Percentiles rank a stretch among this genome's conserved stretches.
phyloP scores from a whole-genome alignment of 2,113 vertebrate species.

The Corynorhinus townsendii region DNA sequence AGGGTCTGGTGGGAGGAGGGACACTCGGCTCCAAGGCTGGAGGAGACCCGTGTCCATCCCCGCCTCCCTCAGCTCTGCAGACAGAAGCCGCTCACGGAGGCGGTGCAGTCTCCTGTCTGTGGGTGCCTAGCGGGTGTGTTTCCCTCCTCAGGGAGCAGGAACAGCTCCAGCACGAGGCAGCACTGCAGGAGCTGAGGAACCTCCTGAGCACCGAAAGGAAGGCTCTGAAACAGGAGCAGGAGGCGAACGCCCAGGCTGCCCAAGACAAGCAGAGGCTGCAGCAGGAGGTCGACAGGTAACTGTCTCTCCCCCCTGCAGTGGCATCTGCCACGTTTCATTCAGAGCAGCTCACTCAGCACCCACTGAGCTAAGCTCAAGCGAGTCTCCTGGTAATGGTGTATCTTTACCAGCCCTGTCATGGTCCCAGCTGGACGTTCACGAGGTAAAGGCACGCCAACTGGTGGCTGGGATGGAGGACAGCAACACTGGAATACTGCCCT shows the following conservation, averaged over 20 bases:
- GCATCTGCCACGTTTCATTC: rapidly evolving
- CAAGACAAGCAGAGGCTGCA: no score
- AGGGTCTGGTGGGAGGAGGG: rapidly evolving
- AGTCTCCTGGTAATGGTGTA: rapidly evolving
- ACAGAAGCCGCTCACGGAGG: background rate
- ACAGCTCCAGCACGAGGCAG: conserved; percentile 80
- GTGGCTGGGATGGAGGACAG: background rate
- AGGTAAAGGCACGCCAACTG: rapidly evolving
- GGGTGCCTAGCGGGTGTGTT: rapidly evolving
- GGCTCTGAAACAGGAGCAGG: no score
- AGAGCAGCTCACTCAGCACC: rapidly evolving
- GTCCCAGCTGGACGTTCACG: no score
- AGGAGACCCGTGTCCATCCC: no score
- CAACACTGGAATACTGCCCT: rapidly evolving
- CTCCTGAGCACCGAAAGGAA: rapidly evolving
- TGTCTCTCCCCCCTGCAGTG: no score
- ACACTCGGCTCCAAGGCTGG: rapidly evolving
- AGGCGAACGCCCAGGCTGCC: no score
- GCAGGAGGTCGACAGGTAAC: no score
- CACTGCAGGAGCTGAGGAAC: conserved; percentile 84
- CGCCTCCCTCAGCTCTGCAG: background rate
- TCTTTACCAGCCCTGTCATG: no score
- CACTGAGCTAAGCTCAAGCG: rapidly evolving
- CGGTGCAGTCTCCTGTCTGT: background rate
- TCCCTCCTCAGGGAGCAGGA: conserved; percentile 77